Evolutionary conservation across 2,888 invertebrate species (phyloP).

Genomic region (Calliphora vomitoria): DNA sequence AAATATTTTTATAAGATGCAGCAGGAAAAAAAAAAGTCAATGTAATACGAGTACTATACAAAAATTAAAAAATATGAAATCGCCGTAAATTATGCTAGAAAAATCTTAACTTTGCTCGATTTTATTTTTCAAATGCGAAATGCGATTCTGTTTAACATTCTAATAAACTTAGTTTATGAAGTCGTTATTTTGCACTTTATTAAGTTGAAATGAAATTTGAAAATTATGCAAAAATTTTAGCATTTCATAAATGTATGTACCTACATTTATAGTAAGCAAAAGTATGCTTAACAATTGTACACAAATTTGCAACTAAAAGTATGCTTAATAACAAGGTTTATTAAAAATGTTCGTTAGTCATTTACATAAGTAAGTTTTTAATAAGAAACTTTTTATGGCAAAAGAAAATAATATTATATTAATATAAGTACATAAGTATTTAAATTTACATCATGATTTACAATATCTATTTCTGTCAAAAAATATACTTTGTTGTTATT

Average conservation of each 20-base stretch:
- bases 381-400: not conserved
- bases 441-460: no score
- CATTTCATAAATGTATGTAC: conserved; percentile 20
- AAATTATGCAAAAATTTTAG: conserved; percentile 61
- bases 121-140: conserved; percentile 46
- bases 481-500: not conserved
- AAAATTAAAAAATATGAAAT: conserved; percentile 68
- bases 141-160: conserved; percentile 50
- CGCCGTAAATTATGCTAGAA: conserved; percentile 69
- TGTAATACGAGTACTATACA: conserved; percentile 1
- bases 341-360: conserved; percentile 31
- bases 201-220: conserved; percentile 67
- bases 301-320: conserved; percentile 49
- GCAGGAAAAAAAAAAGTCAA: conserved; percentile 19
- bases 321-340: conserved; percentile 37
- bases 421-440: not conserved
- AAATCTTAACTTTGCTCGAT: conserved; percentile 50
- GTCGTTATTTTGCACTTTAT: conserved; percentile 69
- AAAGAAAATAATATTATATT: no score
- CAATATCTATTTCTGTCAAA: no score
- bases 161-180: conserved; percentile 65
- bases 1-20: not conserved
- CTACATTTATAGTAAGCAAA: no score
- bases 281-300: conserved; percentile 35
- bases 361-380: conserved; percentile 25